Percentiles rank a stretch among this genome's conserved stretches.
Conservation (phyloP, 2,888 invertebrate species). For the Miltochrista miniata region DNA sequence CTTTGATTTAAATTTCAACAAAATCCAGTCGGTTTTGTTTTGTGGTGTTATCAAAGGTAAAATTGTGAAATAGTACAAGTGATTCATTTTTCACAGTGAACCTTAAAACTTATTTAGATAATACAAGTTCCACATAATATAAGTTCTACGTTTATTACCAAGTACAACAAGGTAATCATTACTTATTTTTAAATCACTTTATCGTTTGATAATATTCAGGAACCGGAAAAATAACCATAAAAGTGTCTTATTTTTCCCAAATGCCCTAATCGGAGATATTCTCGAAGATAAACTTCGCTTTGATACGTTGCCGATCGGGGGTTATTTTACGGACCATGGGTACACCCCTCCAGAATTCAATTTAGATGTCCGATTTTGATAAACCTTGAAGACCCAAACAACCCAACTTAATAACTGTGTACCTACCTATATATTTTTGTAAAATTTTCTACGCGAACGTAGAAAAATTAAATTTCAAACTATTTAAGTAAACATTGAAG, state of each 20-base stretch:
- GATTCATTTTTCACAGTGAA: too few species aligned
- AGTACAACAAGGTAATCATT: too few species aligned
- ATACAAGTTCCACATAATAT: too few species aligned
- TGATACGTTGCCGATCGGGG: constrained; percentile 39
- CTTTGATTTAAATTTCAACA: too few species aligned
- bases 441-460: too few species aligned
- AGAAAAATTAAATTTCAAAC: constrained; percentile 11
- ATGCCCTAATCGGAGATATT: constrained; percentile 42
- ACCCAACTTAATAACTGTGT: constrained; percentile 28
- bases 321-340: constrained; percentile 67
- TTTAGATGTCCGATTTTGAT: constrained; percentile 75
- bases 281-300: constrained; percentile 32
- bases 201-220: constrained; percentile 17
- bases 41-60: too few species aligned
- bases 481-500: constrained; percentile 25
- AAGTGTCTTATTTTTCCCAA: constrained; percentile 31
- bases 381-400: constrained; percentile 46
- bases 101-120: too few species aligned
- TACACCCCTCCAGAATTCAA: constrained; percentile 72
- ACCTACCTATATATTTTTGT: too few species aligned
- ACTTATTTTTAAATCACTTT: constrained; percentile 3
- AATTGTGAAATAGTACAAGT: too few species aligned
- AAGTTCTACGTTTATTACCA: too few species aligned
- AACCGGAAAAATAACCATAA: constrained; percentile 25
- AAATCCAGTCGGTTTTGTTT: too few species aligned